Percentiles rank a stretch among this genome's conserved stretches.
phyloP scores from a whole-genome alignment of 1,140 invertebrate genomes.

The Adoxophyes honmai region DNA sequence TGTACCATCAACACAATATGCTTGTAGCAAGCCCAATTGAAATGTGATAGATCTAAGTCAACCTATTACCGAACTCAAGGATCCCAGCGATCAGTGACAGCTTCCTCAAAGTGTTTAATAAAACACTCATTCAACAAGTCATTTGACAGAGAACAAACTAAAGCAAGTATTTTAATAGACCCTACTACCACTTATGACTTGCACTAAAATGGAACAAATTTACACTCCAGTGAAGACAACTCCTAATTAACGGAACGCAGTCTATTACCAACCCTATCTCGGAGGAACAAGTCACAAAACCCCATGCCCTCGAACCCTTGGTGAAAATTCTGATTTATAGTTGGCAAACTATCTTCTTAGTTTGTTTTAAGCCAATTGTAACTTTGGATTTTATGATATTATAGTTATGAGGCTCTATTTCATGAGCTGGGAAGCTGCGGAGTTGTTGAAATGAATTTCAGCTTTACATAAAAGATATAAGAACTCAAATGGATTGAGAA shows the following conservation, averaged over 20 bases:
- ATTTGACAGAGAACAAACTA: no score
- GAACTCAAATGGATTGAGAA: no score
- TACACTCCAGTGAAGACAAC: slow-evolving; percentile 29
- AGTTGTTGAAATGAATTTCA: background rate
- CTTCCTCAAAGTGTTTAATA: no score
- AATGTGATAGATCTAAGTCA: no score
- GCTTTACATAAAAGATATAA: no score
- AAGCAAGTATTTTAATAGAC: slow-evolving; percentile 10
- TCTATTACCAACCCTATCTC: slow-evolving; percentile 24
- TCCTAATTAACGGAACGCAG: slow-evolving; percentile 33
- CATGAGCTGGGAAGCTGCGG: background rate
- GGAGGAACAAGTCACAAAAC: slow-evolving; percentile 17
- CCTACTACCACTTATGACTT: slow-evolving; percentile 19
- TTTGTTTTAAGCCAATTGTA: slow-evolving; percentile 46
- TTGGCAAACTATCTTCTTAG: slow-evolving; percentile 35
- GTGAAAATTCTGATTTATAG: slow-evolving; percentile 30
- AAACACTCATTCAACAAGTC: no score
- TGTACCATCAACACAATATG: no score
- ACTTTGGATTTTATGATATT: slow-evolving; percentile 17
- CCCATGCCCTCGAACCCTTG: slow-evolving; percentile 11
- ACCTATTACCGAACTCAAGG: no score
- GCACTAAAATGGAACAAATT: slow-evolving; percentile 32
- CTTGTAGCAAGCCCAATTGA: no score
- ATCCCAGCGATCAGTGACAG: no score
- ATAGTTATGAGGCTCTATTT: slow-evolving; percentile 12